Base-by-base conservation (phyloP, 2,113 vertebrate genomes). In the Phycodurus eques region DNA sequence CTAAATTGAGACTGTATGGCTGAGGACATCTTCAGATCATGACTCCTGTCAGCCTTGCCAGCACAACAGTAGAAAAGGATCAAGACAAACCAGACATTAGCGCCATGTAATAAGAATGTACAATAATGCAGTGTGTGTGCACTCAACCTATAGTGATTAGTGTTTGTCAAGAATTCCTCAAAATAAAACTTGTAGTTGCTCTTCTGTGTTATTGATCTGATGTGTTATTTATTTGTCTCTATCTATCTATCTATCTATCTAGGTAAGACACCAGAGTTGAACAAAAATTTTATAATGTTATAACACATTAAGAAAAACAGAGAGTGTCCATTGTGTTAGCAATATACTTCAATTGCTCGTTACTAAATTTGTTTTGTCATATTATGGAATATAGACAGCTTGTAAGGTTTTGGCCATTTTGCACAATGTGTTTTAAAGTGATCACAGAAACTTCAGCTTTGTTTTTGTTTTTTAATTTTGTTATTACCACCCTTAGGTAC, bases 41-140 rank as follows among this genome's bases (percentile, higher is more conserved):
- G 83, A 82, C 83, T 78, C 59, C 62, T 53, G 64, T 85, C 88
- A 88, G 76, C 60, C 68, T 72, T 75, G 75, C 79, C 81, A 89
- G 85, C 84, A 87, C 57, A 22, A 71, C 35, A 70, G 73, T 78
- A 82, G 81, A 79, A 39, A 83, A 67, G 65, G 33, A 59, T 64
- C 74, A 90, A 87, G 77, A 83, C 78, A 84, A 90, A 91, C 85
- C 86, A 91, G 84, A 88, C 62, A 89, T 90, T 88, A 88, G 51
- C 64, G 76, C 79, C 70, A 64, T 79, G 68, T 74, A 79, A 87
- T 82, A 70, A 87, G 44, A 63, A 35, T 75, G 64, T 84, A 13
- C 33, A 35, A 76, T 77, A 76, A 78, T 57, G 73, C 31, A 49
- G 61, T 51, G 47, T 53, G 65, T 49, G 6, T 8, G 42, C 14